Conservation (phyloP, 2,888 invertebrate species). For the Dryomyza anilis region DNA sequence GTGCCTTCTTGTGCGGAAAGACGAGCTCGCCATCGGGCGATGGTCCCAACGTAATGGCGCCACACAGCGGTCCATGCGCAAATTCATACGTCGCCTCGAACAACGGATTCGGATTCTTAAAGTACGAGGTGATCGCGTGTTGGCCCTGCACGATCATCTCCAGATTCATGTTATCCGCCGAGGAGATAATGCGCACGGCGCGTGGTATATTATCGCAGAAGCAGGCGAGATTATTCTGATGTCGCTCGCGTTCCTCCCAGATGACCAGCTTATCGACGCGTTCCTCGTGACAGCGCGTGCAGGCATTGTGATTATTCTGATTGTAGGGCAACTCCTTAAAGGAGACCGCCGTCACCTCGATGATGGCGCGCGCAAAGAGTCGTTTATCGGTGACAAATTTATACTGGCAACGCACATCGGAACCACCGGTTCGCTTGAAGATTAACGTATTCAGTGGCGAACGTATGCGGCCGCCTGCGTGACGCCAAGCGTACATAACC, state of each 20-base stretch:
- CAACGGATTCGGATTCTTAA: slow-evolving; percentile 81
- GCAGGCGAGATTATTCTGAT: slow-evolving; percentile 72
- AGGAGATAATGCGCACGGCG: slow-evolving; percentile 74
- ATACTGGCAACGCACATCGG: slow-evolving; percentile 81
- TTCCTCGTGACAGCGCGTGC: slow-evolving; percentile 85
- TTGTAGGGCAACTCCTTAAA: slow-evolving; percentile 85
- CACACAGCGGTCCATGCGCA: slow-evolving; percentile 86
- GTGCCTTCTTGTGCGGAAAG: slow-evolving; percentile 82
- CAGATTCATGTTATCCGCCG: slow-evolving; percentile 79
- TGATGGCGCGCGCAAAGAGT: slow-evolving; percentile 79
- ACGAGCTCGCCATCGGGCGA: slow-evolving; percentile 85
- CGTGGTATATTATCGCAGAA: slow-evolving; percentile 71
- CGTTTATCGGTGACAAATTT: slow-evolving; percentile 83
- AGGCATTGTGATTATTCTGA: slow-evolving; percentile 77
- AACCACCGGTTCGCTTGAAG: slow-evolving; percentile 77
- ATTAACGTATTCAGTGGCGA: slow-evolving; percentile 87
- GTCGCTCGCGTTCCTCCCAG: slow-evolving; percentile 76
- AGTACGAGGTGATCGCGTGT: slow-evolving; percentile 85
- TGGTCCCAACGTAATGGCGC: slow-evolving; percentile 79
- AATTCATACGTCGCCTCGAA: slow-evolving; percentile 89
- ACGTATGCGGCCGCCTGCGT: slow-evolving; percentile 74
- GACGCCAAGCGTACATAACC: slow-evolving; percentile 84
- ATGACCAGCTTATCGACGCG: slow-evolving; percentile 82
- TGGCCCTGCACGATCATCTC: slow-evolving; percentile 83
- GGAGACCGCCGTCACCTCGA: slow-evolving; percentile 75